Conservation (phyloP, 2,113 vertebrate genomes). For the Corythornis cristatus region DNA sequence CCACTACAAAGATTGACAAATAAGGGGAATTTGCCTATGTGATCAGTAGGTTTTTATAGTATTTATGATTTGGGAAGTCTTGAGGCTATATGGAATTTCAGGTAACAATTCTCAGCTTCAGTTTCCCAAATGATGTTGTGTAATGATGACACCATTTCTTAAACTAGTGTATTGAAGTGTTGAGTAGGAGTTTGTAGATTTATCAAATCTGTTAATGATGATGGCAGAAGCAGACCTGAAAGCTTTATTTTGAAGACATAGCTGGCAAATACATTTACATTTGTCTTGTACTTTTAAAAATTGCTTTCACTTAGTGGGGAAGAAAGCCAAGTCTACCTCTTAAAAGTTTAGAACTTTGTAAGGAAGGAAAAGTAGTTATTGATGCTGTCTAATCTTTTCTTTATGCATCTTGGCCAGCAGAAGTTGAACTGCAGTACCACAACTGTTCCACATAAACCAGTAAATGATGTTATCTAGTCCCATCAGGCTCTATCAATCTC, state of each 20-base stretch:
- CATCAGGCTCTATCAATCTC: neutral
- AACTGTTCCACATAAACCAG: neutral
- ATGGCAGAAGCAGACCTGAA: neutral
- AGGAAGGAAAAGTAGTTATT: neutral
- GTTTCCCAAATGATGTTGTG: neutral
- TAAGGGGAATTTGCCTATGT: neutral
- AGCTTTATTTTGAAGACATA: neutral
- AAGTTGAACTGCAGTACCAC: neutral
- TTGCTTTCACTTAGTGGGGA: neutral
- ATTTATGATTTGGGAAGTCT: neutral
- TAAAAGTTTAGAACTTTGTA: neutral
- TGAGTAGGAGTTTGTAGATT: neutral
- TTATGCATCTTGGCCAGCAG: neutral
- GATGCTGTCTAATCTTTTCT: neutral
- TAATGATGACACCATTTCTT: neutral
- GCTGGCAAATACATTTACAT: neutral
- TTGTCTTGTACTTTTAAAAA: neutral
- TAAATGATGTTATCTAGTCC: neutral
- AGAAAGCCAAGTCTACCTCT: neutral
- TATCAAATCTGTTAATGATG: neutral
- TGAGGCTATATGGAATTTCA: neutral
- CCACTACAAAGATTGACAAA: constrained; percentile 5
- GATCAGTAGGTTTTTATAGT: neutral
- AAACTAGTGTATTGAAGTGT: neutral
- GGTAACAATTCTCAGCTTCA: neutral